A percentile compares a stretch with the other conserved stretches of the same genome.
phyloP scores from a whole-genome alignment of 2,113 vertebrate species.

The Cinclus cinclus region DNA sequence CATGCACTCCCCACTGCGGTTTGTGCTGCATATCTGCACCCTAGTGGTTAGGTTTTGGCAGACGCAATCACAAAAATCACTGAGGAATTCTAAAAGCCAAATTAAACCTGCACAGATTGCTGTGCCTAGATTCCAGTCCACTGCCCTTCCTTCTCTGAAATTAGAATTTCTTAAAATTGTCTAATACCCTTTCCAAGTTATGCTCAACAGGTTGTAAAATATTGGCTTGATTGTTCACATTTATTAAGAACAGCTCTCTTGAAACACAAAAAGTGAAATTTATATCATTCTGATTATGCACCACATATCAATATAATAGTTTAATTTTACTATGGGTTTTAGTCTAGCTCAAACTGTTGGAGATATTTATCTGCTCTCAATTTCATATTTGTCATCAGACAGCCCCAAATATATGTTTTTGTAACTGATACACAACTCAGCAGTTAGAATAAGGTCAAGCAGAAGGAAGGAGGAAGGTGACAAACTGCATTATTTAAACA shows the following conservation, averaged over 20 bases:
- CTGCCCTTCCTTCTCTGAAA: neutral
- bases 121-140: neutral
- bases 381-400: neutral
- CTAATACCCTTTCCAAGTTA: neutral
- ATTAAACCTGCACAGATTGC: neutral
- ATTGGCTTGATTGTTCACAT: neutral
- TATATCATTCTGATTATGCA: neutral
- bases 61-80: neutral
- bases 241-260: neutral
- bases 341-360: neutral
- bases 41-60: slow-evolving; percentile 46
- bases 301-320: neutral
- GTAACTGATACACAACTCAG: neutral
- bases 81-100: neutral
- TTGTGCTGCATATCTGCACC: slow-evolving; percentile 51
- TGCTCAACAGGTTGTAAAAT: neutral
- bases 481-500: neutral
- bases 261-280: neutral
- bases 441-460: neutral
- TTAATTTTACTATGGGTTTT: neutral
- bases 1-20: neutral
- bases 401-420: neutral
- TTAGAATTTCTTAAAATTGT: neutral
- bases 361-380: neutral
- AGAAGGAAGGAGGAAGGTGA: neutral